phyloP scores from a whole-genome alignment of 35 echinoderm and acorn worm genomes.

The Heliocidaris erythrogramma region DNA sequence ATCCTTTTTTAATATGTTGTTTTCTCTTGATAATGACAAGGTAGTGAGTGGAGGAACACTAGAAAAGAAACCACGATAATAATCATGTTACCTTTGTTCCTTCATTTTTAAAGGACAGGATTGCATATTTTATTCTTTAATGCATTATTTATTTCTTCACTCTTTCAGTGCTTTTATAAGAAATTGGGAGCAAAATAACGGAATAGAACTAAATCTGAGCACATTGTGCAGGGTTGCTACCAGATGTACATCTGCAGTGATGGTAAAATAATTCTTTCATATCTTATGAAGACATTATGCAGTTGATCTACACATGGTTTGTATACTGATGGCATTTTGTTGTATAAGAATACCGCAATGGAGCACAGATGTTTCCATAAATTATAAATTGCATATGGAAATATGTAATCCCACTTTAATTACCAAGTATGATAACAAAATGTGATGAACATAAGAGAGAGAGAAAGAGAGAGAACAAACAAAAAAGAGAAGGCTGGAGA shows the following conservation, averaged over 20 bases:
- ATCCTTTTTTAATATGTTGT: background rate
- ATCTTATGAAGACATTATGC: background rate
- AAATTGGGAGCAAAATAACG: background rate
- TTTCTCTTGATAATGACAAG: background rate
- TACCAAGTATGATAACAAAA: background rate
- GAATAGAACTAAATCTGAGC: background rate
- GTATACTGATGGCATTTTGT: background rate
- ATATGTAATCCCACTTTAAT: background rate
- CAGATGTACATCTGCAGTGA: background rate
- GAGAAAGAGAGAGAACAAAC: background rate
- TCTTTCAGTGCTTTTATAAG: no score
- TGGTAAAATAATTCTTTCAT: background rate
- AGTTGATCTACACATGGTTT: background rate
- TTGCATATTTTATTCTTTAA: no score
- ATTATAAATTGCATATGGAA: background rate
- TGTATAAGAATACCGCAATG: no score
- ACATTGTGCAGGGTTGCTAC: background rate
- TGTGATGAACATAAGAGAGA: background rate
- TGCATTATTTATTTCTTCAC: no score
- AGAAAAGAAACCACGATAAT: background rate
- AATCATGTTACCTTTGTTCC: background rate
- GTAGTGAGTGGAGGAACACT: background rate
- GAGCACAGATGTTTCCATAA: no score
- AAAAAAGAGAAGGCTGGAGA: no score
- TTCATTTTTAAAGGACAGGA: no score